phyloP scores from a whole-genome alignment of 2,113 vertebrate genomes.

The Phalacrocorax pelagicus region DNA sequence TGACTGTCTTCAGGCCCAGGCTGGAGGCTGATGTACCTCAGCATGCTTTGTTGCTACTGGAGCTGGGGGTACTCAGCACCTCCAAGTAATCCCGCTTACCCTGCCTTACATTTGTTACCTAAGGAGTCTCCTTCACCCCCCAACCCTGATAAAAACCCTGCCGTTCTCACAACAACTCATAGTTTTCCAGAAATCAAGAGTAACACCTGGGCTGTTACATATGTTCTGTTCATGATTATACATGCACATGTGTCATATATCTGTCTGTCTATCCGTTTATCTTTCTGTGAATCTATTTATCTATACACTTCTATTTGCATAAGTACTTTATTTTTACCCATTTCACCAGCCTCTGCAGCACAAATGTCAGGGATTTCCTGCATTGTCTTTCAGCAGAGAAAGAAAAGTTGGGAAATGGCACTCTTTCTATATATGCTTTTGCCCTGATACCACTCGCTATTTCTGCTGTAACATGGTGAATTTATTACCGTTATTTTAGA shows the following conservation, averaged over 20 bases:
- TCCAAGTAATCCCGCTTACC: rapidly evolving
- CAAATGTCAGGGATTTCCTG: background rate
- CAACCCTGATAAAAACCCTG: background rate
- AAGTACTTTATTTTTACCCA: background rate
- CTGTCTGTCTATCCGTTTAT: background rate
- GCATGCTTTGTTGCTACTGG: background rate
- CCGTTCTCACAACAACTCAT: background rate
- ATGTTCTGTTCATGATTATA: background rate
- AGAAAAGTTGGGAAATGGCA: background rate
- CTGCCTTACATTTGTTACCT: background rate
- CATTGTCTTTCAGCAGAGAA: background rate
- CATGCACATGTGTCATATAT: background rate
- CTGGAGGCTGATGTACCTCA: background rate
- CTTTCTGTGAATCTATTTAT: background rate
- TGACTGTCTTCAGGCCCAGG: background rate
- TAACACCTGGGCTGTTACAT: background rate
- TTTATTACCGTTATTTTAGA: background rate
- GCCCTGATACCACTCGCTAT: background rate
- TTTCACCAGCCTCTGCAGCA: background rate
- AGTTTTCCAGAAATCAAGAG: background rate
- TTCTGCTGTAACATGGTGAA: background rate
- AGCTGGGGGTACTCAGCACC: background rate
- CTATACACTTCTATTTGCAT: background rate
- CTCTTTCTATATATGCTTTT: background rate
- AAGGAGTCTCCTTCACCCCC: background rate